These are phyloP conservation scores for Polyergus mexicanus DNA, from an alignment of 1,140 invertebrate species.

Conservation along the genomic window DNA sequence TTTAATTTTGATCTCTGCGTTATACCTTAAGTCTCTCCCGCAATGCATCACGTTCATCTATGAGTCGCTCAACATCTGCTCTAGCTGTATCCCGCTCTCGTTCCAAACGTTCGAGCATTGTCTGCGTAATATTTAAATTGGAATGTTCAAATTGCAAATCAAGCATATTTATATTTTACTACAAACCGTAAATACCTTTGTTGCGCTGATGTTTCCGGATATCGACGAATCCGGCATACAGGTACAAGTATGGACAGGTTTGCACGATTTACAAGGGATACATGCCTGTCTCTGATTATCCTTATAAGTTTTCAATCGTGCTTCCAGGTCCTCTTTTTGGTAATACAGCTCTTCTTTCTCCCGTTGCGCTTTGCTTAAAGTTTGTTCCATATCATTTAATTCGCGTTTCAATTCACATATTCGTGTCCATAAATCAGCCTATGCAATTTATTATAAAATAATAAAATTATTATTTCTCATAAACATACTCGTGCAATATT, in stretches of 20 bases:
- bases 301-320: slow-evolving; percentile 79
- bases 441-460: slow-evolving; percentile 5
- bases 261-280: slow-evolving; percentile 74
- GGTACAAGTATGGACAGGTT: slow-evolving; percentile 54
- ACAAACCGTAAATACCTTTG: slow-evolving; percentile 69
- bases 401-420: slow-evolving; percentile 81
- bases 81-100: slow-evolving; percentile 86
- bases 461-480: slow-evolving; percentile 71
- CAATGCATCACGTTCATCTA: slow-evolving; percentile 87
- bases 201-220: slow-evolving; percentile 44
- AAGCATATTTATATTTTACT: slow-evolving; percentile 5
- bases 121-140: slow-evolving; percentile 73
- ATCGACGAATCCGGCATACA: slow-evolving; percentile 60
- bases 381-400: slow-evolving; percentile 83
- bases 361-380: slow-evolving; percentile 82
- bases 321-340: slow-evolving; percentile 85
- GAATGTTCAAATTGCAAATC: neutral
- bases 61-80: slow-evolving; percentile 86
- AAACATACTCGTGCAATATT: slow-evolving; percentile 75
- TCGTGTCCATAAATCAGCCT: slow-evolving; percentile 81
- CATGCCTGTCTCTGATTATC: slow-evolving; percentile 70
- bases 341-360: slow-evolving; percentile 83
- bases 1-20: neutral
- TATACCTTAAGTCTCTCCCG: slow-evolving; percentile 86
- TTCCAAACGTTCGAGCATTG: slow-evolving; percentile 84